phyloP scores from a whole-genome alignment of 2,797 vertebrate genomes.

The Bovichtus diacanthus region DNA sequence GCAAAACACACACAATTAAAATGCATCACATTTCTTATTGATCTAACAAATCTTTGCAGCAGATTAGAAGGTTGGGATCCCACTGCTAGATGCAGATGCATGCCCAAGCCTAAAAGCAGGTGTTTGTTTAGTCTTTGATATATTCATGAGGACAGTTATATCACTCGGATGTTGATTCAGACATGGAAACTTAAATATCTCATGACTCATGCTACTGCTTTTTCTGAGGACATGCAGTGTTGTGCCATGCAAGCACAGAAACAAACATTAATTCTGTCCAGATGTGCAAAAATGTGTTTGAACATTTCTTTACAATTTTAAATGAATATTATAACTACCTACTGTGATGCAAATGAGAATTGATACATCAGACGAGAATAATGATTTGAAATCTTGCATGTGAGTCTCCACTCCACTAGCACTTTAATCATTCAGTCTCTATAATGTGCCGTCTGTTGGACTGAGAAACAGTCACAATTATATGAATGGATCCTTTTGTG shows the following conservation, averaged over 20 bases:
- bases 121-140: constrained; percentile 25
- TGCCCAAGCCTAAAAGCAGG: constrained; percentile 18
- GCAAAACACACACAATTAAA: constrained; percentile 58
- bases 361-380: constrained; percentile 61
- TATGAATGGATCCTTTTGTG: constrained; percentile 78
- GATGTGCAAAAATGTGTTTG: constrained; percentile 22
- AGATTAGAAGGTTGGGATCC: constrained; percentile 36
- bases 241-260: constrained; percentile 22
- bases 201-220: constrained; percentile 1
- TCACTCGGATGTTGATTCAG: constrained; percentile 26
- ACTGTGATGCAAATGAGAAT: constrained; percentile 75
- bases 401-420: constrained; percentile 45
- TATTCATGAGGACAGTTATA: constrained; percentile 22
- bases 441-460: constrained; percentile 66
- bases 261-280: constrained; percentile 23
- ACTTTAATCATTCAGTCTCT: constrained; percentile 65
- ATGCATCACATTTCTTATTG: constrained; percentile 46
- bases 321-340: constrained; percentile 38
- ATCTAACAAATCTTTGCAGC: constrained; percentile 30
- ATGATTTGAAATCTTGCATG: constrained; percentile 66
- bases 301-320: constrained; percentile 25
- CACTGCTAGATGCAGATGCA: constrained; percentile 24
- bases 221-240: constrained; percentile 4
- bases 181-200: constrained; percentile 19
- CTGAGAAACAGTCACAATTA: constrained; percentile 65